Percentiles rank a stretch among this genome's conserved stretches.
phyloP scores from a whole-genome alignment of 1,140 invertebrate genomes.

The Arctopsyche grandis region DNA sequence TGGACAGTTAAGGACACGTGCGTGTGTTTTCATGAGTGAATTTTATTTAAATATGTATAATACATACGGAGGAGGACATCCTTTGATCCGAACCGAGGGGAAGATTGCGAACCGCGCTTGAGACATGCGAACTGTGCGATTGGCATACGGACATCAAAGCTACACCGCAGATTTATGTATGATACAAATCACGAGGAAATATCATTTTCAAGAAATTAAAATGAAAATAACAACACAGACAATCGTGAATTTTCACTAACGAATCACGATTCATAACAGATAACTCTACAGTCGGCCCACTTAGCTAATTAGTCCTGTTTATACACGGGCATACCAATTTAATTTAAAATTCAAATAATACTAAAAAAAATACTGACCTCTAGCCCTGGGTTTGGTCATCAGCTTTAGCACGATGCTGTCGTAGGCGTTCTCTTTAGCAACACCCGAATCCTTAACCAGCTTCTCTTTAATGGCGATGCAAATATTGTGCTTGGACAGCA shows the following conservation, averaged over 20 bases:
- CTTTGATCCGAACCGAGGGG: constrained; percentile 3
- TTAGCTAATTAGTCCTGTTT: no score
- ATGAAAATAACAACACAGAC: no score
- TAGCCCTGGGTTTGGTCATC: constrained; percentile 83
- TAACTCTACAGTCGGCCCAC: no score
- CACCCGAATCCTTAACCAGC: constrained; percentile 94
- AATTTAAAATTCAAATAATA: no score
- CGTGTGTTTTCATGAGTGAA: not conserved
- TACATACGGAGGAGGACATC: not conserved
- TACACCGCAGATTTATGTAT: not conserved
- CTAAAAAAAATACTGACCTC: constrained; percentile 70
- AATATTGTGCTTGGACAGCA: constrained; percentile 82
- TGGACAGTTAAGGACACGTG: not conserved
- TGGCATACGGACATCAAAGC: constrained; percentile 16
- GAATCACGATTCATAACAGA: no score
- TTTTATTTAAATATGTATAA: constrained; percentile 23
- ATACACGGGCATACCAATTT: no score
- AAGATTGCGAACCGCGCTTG: constrained; percentile 6
- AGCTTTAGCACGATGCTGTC: constrained; percentile 88
- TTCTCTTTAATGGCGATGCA: constrained; percentile 95
- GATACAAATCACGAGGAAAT: not conserved
- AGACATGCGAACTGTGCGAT: constrained; percentile 20
- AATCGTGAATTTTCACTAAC: no score
- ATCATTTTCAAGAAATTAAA: not conserved
- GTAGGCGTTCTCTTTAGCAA: constrained; percentile 86